Evolutionary conservation across 1,140 invertebrate genomes (phyloP).

Genomic region (Sweltsa coloradensis): DNA sequence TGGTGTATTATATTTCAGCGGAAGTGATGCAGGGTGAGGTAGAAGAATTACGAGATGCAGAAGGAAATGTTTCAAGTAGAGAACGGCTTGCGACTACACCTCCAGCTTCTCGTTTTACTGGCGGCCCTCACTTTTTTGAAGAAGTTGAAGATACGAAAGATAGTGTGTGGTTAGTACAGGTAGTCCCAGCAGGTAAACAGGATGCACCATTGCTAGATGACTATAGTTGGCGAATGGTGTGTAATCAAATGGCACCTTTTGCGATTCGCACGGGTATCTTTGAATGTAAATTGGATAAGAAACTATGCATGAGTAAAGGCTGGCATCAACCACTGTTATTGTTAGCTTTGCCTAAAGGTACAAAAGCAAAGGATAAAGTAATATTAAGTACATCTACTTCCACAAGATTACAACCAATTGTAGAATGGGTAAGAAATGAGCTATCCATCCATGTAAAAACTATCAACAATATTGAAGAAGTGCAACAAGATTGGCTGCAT

Average conservation of each 20-base stretch:
- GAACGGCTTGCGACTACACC: constrained; percentile 13
- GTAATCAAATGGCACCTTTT: constrained; percentile 31
- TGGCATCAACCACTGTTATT: constrained; percentile 34
- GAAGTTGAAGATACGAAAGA: constrained; percentile 43
- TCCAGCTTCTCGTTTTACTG: constrained; percentile 31
- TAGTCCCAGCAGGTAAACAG: constrained; percentile 19
- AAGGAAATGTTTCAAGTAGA: background rate
- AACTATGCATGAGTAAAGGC: constrained; percentile 33
- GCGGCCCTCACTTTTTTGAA: constrained; percentile 36
- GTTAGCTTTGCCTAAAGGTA: constrained; percentile 35
- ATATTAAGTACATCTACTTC: constrained; percentile 29
- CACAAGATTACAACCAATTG: constrained; percentile 24
- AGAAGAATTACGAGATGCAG: constrained; percentile 14
- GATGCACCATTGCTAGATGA: constrained; percentile 23
- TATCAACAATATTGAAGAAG: constrained; percentile 22
- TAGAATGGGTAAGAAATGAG: constrained; percentile 34
- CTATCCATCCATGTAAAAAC: constrained; percentile 31
- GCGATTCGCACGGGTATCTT: constrained; percentile 36
- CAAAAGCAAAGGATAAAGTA: constrained; percentile 36
- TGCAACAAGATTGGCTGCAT: constrained; percentile 22
- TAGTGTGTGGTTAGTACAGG: constrained; percentile 40
- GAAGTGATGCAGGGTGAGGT: constrained; percentile 21
- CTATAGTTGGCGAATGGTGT: constrained; percentile 30
- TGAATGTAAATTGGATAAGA: constrained; percentile 33
- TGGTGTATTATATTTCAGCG: constrained; percentile 14